Conservation (phyloP, 37 sponge, comb jelly and placozoan species). For the Dysidea cf. avara region DNA sequence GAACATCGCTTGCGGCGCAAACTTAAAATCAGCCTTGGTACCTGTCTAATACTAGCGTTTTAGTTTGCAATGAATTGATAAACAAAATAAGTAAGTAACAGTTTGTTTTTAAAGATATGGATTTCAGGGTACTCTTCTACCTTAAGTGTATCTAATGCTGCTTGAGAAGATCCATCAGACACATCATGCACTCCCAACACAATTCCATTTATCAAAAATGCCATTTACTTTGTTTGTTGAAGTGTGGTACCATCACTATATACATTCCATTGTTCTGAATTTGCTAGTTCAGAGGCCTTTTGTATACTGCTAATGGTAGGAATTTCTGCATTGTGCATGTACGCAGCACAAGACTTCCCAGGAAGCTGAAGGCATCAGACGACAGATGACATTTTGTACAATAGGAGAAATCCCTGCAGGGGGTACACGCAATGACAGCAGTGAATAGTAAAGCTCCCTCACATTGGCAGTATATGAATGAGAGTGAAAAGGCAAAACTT, state of each 20-base stretch:
- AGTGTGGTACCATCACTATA: conserved; percentile 32
- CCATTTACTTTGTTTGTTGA: conserved; percentile 16
- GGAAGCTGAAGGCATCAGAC: neutral
- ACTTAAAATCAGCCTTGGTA: too few relatives aligned
- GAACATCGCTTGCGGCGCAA: too few relatives aligned
- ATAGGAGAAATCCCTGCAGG: neutral
- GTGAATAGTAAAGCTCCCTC: conserved; percentile 14
- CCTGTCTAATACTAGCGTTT: too few relatives aligned
- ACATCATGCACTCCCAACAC: conserved; percentile 19
- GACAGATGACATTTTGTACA: conserved; percentile 2
- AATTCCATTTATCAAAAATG: conserved; percentile 18
- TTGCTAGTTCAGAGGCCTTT: conserved; percentile 2
- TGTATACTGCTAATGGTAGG: conserved; percentile 11
- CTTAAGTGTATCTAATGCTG: neutral
- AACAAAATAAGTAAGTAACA: too few relatives aligned
- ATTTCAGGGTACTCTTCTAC: too few relatives aligned
- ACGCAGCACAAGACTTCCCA: conserved; percentile 4
- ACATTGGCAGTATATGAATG: conserved; percentile 2
- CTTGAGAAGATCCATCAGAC: conserved; percentile 15
- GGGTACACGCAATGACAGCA: conserved; percentile 17
- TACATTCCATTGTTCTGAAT: neutral
- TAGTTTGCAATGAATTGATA: too few relatives aligned
- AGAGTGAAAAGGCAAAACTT: too few relatives aligned
- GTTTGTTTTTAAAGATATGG: too few relatives aligned
- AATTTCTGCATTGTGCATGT: conserved; percentile 20